Conservation (phyloP, 2,113 vertebrate genomes). For the Heterotis niloticus region DNA sequence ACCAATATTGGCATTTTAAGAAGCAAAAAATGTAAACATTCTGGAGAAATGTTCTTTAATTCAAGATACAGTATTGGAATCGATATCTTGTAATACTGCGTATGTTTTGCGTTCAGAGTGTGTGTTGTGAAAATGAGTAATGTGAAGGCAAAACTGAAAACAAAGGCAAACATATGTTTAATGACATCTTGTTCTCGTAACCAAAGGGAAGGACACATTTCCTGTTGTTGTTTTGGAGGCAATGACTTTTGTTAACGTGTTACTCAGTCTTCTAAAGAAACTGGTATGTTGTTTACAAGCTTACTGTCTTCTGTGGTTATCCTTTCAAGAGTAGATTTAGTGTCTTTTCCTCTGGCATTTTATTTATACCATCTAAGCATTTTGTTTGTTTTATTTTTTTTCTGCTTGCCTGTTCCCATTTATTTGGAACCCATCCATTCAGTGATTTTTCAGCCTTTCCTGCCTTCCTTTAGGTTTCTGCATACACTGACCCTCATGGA, state of each 20-base stretch:
- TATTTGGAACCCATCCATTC: no score
- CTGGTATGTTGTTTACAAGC: neutral
- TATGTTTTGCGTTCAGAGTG: neutral
- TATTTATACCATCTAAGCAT: neutral
- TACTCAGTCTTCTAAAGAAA: neutral
- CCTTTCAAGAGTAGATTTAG: neutral
- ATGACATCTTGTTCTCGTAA: conserved; percentile 7
- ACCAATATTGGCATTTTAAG: no score
- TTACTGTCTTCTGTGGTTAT: neutral
- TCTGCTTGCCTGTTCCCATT: neutral
- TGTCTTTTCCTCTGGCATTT: neutral
- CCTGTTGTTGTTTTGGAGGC: conserved; percentile 9
- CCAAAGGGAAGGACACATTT: neutral
- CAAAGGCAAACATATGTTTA: conserved; percentile 19
- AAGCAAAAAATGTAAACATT: no score
- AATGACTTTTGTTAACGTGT: neutral
- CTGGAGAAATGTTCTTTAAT: no score
- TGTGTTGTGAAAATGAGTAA: neutral
- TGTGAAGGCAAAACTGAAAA: conserved; percentile 8
- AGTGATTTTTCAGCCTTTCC: neutral
- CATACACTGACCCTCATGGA: conserved; percentile 79
- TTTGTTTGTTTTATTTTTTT: neutral
- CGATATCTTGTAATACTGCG: no score
- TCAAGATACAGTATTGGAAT: no score
- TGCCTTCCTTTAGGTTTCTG: conserved; percentile 73